Evolutionary conservation across 2,888 invertebrate species (phyloP).

Genomic region (Andricus curvator): DNA sequence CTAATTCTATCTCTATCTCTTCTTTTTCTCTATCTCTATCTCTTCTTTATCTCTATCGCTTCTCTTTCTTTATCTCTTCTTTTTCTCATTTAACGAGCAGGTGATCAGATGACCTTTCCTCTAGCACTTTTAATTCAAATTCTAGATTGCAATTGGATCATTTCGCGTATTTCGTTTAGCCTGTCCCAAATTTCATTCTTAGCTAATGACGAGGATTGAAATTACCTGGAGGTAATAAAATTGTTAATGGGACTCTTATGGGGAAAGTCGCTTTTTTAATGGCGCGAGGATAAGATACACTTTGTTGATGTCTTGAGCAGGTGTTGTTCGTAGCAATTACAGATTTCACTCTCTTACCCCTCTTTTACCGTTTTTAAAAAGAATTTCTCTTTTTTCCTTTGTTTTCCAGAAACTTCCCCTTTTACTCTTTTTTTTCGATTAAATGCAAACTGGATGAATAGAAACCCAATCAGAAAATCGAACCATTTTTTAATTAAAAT

Average conservation of each 20-base stretch:
- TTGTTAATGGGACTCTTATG: slow-evolving; percentile 7
- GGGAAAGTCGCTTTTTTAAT: background rate
- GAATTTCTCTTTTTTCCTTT: too few species aligned
- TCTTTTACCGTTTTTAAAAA: too few species aligned
- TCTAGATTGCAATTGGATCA: background rate
- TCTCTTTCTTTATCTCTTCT: too few species aligned
- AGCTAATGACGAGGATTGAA: slow-evolving; percentile 12
- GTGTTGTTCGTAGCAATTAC: background rate
- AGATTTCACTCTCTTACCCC: too few species aligned
- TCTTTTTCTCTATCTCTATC: too few species aligned
- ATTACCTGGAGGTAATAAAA: slow-evolving; percentile 15
- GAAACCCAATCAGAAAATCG: too few species aligned
- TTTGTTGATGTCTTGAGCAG: slow-evolving; percentile 14
- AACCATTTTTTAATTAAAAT: too few species aligned
- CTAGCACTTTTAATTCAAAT: slow-evolving; percentile 18
- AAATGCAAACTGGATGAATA: too few species aligned
- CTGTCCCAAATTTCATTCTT: background rate
- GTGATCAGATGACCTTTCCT: slow-evolving; percentile 46
- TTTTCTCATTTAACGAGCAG: slow-evolving; percentile 24
- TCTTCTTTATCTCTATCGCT: too few species aligned
- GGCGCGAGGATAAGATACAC: background rate
- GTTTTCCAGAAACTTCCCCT: too few species aligned
- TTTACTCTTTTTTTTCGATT: too few species aligned
- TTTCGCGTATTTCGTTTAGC: background rate
- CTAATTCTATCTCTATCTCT: too few species aligned